Base-by-base conservation (phyloP, 2,888 invertebrate genomes). In the Mesoligia furuncula region DNA sequence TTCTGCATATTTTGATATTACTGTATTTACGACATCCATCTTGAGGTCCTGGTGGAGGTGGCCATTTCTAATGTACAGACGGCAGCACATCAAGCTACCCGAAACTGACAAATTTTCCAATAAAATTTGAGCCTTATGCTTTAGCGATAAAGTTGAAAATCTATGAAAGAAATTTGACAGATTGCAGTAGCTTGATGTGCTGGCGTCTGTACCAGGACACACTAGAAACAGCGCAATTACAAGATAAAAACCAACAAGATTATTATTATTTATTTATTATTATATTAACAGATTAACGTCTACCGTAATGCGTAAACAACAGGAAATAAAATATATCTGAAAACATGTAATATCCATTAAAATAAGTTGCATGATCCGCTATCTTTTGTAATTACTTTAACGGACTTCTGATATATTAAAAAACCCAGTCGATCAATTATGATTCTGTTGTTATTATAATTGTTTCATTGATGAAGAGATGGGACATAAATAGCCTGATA, bases 321-420 rank as follows among this genome's bases (percentile, higher is more conserved):
- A 69, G 69, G 77, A 64, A 78, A 64, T 62, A 15, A 51, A 17
- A 69, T 76, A 68, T 68, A 54, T 17, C 24, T 36, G 3, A 24
- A 3, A 48, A 78, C 57, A 64, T 54, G 54, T 9, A 0, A 77
- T 11, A 65, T 69, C 57, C 64, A 77, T 78, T 78, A 78, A 15
- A 24, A 54, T 54, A 20, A 4, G 54, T 7, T 24, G 5, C n/a
- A 45, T 0, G 68, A 77, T 64, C 39, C 1, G 15, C 20, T 75
- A 67, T 77, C 57, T 8, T 24, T 61, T 17, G 4, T 54, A 62
- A 77, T 67, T 62, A 66, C 11, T 7, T 9, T 51, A 61, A 20
- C 8, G 11, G 15, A 68, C 36, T 77, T 68, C 24, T 27, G 54
- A 11, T 77, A 57, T 36, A 45, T 27, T 15, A 27, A 69, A 64